Conservation (phyloP, 2,888 invertebrate genomes). For the Muscina levida region DNA sequence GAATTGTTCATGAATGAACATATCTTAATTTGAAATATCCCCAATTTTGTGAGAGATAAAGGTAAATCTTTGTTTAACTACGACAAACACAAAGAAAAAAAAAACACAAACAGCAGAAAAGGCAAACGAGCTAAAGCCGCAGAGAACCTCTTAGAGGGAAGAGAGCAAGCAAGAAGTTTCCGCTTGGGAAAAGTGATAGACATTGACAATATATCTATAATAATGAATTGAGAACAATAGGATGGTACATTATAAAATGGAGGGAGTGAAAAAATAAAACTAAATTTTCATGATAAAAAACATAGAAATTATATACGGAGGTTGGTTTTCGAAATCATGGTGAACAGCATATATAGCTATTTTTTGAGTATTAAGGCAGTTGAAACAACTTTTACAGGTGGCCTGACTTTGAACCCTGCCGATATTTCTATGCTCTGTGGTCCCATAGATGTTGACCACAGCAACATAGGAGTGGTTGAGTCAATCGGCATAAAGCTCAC, state of each 20-base stretch:
- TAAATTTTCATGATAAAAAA: too few species aligned
- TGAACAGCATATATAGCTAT: too few species aligned
- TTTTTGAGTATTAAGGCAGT: too few species aligned
- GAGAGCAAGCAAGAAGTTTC: background rate
- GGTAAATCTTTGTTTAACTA: constrained; percentile 19
- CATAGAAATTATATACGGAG: too few species aligned
- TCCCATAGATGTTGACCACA: too few species aligned
- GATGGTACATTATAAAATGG: background rate
- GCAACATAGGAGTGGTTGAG: too few species aligned
- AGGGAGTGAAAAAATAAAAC: too few species aligned
- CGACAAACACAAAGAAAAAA: background rate
- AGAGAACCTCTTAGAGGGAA: background rate
- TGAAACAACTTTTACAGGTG: too few species aligned
- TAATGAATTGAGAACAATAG: background rate
- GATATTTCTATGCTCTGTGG: too few species aligned
- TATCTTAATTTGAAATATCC: constrained; percentile 1
- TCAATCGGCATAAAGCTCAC: too few species aligned
- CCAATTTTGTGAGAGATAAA: constrained; percentile 7
- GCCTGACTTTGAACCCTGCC: too few species aligned
- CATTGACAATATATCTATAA: background rate
- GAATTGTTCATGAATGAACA: constrained; percentile 7
- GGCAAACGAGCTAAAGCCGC: background rate
- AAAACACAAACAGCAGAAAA: background rate
- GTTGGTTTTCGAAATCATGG: too few species aligned
- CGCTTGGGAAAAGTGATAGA: background rate